Percentiles rank a stretch among this genome's conserved stretches.
phyloP scores from a whole-genome alignment of 2,113 vertebrate genomes.

The human region DNA sequence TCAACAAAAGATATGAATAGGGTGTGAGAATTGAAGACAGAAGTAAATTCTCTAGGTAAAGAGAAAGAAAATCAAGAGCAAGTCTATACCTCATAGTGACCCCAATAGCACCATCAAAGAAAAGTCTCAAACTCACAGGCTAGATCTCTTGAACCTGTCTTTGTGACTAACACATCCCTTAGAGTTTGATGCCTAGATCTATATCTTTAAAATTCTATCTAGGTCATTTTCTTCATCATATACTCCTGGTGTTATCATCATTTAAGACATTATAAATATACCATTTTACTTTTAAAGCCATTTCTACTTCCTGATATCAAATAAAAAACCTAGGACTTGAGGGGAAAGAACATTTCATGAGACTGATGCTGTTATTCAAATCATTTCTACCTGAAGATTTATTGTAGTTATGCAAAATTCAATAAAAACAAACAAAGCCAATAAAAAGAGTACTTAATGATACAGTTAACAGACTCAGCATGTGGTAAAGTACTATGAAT shows the following conservation, averaged over 20 bases:
- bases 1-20: background rate
- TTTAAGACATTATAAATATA: background rate
- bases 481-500: slow-evolving; percentile 57
- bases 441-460: slow-evolving; percentile 68
- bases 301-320: background rate
- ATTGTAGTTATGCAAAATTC: background rate
- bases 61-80: background rate
- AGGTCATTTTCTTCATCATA: background rate
- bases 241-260: background rate
- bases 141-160: background rate
- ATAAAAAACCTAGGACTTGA: background rate
- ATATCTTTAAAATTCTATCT: background rate
- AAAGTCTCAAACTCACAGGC: background rate
- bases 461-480: slow-evolving; percentile 57
- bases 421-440: slow-evolving; percentile 74
- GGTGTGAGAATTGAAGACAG: background rate
- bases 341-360: background rate
- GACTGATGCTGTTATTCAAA: slow-evolving; percentile 24
- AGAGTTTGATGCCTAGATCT: background rate
- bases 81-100: background rate
- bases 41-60: background rate
- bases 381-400: slow-evolving; percentile 51
- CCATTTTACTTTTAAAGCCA: background rate
- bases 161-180: background rate
- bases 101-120: background rate